These are phyloP conservation scores for Drosophila pandora DNA, from an alignment of 1,140 invertebrate species.

Conservation along the genomic window DNA sequence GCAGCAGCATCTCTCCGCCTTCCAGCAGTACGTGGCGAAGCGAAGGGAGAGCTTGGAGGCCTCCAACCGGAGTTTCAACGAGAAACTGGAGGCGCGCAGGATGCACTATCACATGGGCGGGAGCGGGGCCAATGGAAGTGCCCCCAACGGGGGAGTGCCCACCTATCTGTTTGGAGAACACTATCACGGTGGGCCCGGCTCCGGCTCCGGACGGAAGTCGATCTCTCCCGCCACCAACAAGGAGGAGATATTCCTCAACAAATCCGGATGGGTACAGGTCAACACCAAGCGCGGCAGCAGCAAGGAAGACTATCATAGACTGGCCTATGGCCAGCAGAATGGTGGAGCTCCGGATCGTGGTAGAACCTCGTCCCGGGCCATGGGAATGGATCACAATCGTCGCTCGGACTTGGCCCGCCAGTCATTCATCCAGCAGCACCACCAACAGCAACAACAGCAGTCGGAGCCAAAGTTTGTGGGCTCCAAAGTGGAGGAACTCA, in stretches of 20 bases:
- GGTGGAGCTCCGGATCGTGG: conserved; percentile 11
- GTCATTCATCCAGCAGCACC: conserved; percentile 53
- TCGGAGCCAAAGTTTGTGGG: conserved; percentile 63
- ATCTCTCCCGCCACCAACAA: conserved; percentile 52
- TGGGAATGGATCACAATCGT: conserved; percentile 7
- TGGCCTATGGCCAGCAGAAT: conserved; percentile 58
- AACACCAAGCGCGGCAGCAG: conserved; percentile 53
- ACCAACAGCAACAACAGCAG: conserved; percentile 47
- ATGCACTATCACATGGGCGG: conserved; percentile 78
- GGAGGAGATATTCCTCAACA: conserved; percentile 82
- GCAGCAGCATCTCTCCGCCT: conserved; percentile 62
- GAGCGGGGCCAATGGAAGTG: conserved; percentile 28
- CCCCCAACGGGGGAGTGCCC: conserved; percentile 50
- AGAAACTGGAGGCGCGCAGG: conserved; percentile 80
- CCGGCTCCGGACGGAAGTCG: conserved; percentile 45
- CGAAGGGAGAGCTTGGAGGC: conserved; percentile 79
- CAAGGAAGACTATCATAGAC: conserved; percentile 53
- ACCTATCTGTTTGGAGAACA: conserved; percentile 82
- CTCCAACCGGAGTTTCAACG: conserved; percentile 79
- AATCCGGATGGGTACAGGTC: conserved; percentile 83
- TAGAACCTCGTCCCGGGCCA: conserved; percentile 50
- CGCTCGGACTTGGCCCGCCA: conserved; percentile 56
- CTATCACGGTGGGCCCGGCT: conserved; percentile 33
- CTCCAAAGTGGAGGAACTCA: conserved; percentile 81
- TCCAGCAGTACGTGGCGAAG: conserved; percentile 80